Base-by-base conservation (phyloP, 2,888 invertebrate species). In the Branchellion lobata region DNA sequence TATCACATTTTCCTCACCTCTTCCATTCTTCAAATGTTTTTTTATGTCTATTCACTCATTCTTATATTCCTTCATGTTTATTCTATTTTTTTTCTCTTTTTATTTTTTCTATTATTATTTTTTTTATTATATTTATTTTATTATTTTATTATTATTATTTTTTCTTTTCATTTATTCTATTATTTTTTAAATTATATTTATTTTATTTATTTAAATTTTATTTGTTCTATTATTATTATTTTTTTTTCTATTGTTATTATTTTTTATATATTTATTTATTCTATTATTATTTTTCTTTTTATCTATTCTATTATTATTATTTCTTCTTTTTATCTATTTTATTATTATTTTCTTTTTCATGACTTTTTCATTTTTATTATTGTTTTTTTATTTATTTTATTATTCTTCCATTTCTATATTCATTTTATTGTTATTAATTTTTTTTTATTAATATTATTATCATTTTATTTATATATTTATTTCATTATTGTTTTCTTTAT, bases 221-320 rank as follows among this genome's bases (percentile, higher is more conserved):
- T 33, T 24, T 69, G 24, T 69, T 29, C 29, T 29, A 24, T 68
- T 3, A 68, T 27, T 31, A 68, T 68, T 5, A 3, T 68, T 24
- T 24, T 24, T 69, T 5, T 69, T 69, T 5, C 29, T 69, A 27
- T 69, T 69, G 31, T 31, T 69, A 27, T 69, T 69, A 29, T 69
- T 31, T 5, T 69, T 69, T 2, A 29, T 31, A 18, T 69, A 29
- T 2, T 65, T 65, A 29, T 65, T 65, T 5, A 5, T 3, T 24
- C 27, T 29, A 24, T 68, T 68, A 33, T 68, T 68, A 33, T 68
- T 68, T 2, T 68, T 29, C 1, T 68, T 68, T 1, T 68, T 68
- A 24, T 68, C 27, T 27, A 31, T 68, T 14, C 27, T 27, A 1
- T 68, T 68, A 1, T 68, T 68, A 68, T 68, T 68, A 29, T 68